phyloP scores from a whole-genome alignment of 2,797 vertebrate genomes.

The Micropoecilia bifurca region DNA sequence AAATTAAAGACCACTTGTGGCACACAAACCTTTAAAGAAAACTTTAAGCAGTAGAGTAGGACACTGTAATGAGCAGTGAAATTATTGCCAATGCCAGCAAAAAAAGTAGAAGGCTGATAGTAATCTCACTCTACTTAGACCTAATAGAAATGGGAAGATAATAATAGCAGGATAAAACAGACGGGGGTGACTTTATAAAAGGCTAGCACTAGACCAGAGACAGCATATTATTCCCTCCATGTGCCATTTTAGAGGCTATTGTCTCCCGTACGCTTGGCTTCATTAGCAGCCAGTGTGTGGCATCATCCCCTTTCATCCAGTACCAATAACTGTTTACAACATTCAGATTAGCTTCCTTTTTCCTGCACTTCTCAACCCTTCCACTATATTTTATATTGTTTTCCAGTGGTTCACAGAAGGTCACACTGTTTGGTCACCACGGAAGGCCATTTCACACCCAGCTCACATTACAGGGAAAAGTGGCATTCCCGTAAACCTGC shows the following conservation, averaged over 20 bases:
- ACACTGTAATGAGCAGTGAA: conserved; percentile 37
- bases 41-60: neutral
- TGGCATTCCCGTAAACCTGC: conserved; percentile 60
- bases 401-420: conserved; percentile 35
- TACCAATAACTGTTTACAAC: conserved; percentile 48
- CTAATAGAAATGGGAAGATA: conserved; percentile 42
- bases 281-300: conserved; percentile 40
- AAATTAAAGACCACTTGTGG: neutral
- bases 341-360: conserved; percentile 43
- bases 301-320: conserved; percentile 40
- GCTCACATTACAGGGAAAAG: conserved; percentile 67
- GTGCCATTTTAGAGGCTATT: conserved; percentile 40
- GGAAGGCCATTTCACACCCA: conserved; percentile 53
- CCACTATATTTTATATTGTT: conserved; percentile 47
- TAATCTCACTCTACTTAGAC: conserved; percentile 46
- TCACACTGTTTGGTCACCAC: conserved; percentile 29
- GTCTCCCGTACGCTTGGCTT: conserved; percentile 35
- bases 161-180: conserved; percentile 62
- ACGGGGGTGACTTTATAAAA: conserved; percentile 46
- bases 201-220: conserved; percentile 36
- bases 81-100: conserved; percentile 48
- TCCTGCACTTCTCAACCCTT: conserved; percentile 39
- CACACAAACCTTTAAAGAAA: neutral
- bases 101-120: conserved; percentile 50
- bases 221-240: conserved; percentile 17